Conservation (phyloP, 2,113 vertebrate genomes). For the Xiphias gladius region DNA sequence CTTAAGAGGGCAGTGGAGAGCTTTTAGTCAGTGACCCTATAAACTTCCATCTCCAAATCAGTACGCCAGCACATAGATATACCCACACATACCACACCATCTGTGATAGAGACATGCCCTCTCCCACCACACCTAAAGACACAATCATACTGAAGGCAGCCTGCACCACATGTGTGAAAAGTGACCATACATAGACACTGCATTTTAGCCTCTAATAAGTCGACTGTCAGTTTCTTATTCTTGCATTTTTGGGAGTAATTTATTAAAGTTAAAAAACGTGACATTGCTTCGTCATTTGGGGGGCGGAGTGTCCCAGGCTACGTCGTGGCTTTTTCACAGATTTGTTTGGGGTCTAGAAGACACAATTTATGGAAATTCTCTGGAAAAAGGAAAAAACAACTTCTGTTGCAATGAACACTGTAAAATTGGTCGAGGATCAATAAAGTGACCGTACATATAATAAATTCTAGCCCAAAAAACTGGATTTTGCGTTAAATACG, state of each 20-base stretch:
- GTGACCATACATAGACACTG: background rate
- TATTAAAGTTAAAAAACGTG: background rate
- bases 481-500: background rate
- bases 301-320: background rate
- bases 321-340: background rate
- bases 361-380: background rate
- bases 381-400: background rate
- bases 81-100: background rate
- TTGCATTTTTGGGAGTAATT: background rate
- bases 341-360: no score
- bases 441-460: background rate
- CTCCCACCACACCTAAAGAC: slow-evolving; percentile 29
- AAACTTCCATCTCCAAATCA: slow-evolving; percentile 73
- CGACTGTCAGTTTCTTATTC: background rate
- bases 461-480: background rate
- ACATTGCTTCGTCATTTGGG: background rate
- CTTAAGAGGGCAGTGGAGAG: slow-evolving; percentile 81
- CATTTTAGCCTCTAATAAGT: background rate
- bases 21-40: slow-evolving; percentile 69
- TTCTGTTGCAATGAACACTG: background rate
- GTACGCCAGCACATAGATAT: slow-evolving; percentile 38
- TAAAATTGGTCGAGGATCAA: background rate
- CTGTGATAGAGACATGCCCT: slow-evolving; percentile 15
- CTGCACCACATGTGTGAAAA: slow-evolving; percentile 4
- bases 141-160: slow-evolving; percentile 17